These are phyloP conservation scores for Drosophila pseudotalamancana DNA, from an alignment of 2,888 invertebrate genomes.

Conservation along the genomic window DNA sequence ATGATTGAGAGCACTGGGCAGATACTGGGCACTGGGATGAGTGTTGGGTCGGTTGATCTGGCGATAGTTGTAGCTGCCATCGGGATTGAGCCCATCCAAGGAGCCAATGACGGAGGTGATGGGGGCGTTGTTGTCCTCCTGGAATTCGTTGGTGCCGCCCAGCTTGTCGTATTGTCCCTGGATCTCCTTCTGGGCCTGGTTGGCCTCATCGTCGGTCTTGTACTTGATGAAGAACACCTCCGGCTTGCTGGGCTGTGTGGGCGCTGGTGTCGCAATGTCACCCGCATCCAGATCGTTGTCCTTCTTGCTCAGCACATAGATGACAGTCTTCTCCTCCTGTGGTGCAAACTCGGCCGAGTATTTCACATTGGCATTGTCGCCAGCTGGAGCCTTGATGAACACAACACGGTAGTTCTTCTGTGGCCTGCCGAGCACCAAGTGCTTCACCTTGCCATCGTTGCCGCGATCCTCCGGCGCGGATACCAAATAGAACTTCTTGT, in stretches of 20 bases:
- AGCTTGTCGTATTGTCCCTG: conserved; percentile 83
- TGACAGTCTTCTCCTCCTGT: conserved; percentile 84
- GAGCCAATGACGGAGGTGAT: conserved; percentile 80
- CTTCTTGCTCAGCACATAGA: conserved; percentile 84
- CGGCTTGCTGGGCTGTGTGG: conserved; percentile 83
- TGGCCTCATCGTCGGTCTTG: conserved; percentile 83
- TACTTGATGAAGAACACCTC: conserved; percentile 85
- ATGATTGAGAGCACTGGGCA: conserved; percentile 68
- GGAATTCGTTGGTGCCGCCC: conserved; percentile 79
- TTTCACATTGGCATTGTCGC: conserved; percentile 73
- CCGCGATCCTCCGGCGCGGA: conserved; percentile 83
- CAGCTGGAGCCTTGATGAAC: conserved; percentile 83
- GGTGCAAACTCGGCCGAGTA: conserved; percentile 83
- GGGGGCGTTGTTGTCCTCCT: conserved; percentile 79
- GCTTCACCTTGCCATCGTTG: conserved; percentile 75
- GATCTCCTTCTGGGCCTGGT: conserved; percentile 83
- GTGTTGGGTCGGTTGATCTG: conserved; percentile 58
- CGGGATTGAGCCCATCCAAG: conserved; percentile 79
- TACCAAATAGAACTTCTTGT: conserved; percentile 83
- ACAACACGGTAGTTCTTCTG: conserved; percentile 84
- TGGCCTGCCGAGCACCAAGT: conserved; percentile 81
- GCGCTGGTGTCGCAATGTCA: conserved; percentile 82
- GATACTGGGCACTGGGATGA: conserved; percentile 67
- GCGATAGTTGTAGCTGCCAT: conserved; percentile 81
- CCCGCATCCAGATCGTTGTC: conserved; percentile 78